Evolutionary conservation across 2,888 invertebrate species (phyloP), one percentile per base, ranked within the genome.

Genomic region (Mesoligia furuncula): DNA sequence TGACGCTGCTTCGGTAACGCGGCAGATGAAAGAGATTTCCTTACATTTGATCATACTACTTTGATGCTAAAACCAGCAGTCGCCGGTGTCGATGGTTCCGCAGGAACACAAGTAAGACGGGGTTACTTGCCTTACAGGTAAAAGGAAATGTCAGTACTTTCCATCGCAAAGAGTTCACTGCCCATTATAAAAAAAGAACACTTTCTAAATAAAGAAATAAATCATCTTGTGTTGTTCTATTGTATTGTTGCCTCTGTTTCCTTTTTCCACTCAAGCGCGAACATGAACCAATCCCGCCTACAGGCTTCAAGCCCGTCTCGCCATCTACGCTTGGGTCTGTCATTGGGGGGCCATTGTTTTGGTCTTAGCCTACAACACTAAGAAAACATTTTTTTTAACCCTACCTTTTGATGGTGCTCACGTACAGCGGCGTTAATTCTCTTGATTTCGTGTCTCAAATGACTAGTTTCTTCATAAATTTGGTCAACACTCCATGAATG

Each of bases 391-490:
- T n/a, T 15, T 17, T 36, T 39, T 20, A 8, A 8, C 3, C 36
- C 5, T 13, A 94, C 96, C 91, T 91, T 90, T 42, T 89, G 75
- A 82, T 94, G 94, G 4, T 92, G 89, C 57, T 86, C 82, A 82
- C 89, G 90, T 2, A 87, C 93, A 54, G 88, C 84, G 83, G 90
- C 90, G 83, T 95, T 96, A 24, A 95, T 93, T 83, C 93, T 92
- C 83, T 93, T 94, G 11, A 96, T 92, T 90, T 96, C 96, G 59
- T 91, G 92, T 85, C 90, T 92, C n/a, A 96, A 87, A 84, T 95
- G 92, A 15, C 88, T 83, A 48, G 90, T 89, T 9, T 94, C 90
- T 82, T 90, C 88, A 57, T 89, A 95, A 13, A 83, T 83, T 42
- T 80, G 87, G 75, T 92, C 89, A 0, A 95, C 89, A 54, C 59